Base-by-base conservation (phyloP, 2,888 invertebrate genomes). In the Mylabris sibirica region DNA sequence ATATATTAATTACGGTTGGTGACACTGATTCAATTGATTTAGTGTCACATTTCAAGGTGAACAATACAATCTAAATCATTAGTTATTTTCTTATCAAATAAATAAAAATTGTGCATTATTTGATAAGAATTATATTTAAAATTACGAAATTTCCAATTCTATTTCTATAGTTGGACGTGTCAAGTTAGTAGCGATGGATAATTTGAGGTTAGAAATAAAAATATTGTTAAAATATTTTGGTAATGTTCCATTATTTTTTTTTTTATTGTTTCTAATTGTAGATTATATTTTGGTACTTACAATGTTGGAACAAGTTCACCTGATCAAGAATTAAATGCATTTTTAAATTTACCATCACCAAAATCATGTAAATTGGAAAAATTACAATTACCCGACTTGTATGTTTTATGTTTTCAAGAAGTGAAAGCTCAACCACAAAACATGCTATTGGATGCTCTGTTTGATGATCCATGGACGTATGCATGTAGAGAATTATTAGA, bases 351-450 rank as follows among this genome's bases (percentile, higher is more conserved):
- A 64, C 89, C 89, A 68, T 86, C 88, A 12, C 68, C 77, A 57
- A 66, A 71, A 2, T 87, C 87, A 65, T 88, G 88, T 69, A 90
- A 89, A 75, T 88, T 89, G 75, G 88, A 90, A 64, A 89, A 88
- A 78, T 86, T 86, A 60, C 68, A 70, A 35, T 81, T 92, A 68
- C 94, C 96, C 20, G 97, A 97, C 84, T 90, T 97, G 73, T 96
- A 93, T 86, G 90, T 94, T 5, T 88, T 97, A 80, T 93, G 93
- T 20, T 86, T 96, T 69, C 97, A 97, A 88, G 97, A 97, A 88
- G 93, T 97, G 0, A 95, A 94, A 81, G 91, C 94, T 0, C 94
- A 94, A 78, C 95, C 95, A 0, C 94, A 94, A 80, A 94, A 94
- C 83, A 90, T 95, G 85, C 85, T 96, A 20, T 87, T 93, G 84